A percentile compares a stretch with the other conserved stretches of the same genome.
Evolutionary conservation across 2,797 vertebrate species (phyloP).

Genomic region (Sebastes taczanowskii): DNA sequence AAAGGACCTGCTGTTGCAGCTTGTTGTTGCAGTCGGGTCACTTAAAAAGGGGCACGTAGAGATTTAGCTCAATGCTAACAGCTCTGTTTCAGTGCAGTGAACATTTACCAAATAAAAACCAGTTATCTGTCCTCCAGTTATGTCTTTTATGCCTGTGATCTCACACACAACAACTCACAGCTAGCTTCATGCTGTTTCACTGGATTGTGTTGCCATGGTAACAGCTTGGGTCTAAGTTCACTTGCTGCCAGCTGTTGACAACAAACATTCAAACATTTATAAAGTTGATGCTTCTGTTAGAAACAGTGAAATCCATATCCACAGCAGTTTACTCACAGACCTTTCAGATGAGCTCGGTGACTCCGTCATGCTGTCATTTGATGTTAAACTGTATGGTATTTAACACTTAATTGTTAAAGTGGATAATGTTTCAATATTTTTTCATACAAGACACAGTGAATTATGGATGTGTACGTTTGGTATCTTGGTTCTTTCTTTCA

Average conservation of each 20-base stretch:
- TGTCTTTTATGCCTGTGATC: neutral
- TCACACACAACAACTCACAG: neutral
- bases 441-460: too few species aligned
- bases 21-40: neutral
- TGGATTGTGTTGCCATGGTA: neutral
- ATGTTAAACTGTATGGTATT: neutral
- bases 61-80: neutral
- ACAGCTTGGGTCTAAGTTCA: neutral
- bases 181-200: neutral
- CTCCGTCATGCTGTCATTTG: neutral
- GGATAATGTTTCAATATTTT: too few species aligned
- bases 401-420: neutral
- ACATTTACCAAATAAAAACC: neutral
- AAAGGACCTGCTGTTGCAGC: neutral
- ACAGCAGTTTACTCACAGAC: neutral
- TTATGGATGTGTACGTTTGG: too few species aligned
- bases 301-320: neutral
- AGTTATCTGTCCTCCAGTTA: neutral
- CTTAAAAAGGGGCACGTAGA: neutral
- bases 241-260: neutral
- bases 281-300: neutral
- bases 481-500: too few species aligned
- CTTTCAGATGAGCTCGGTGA: neutral
- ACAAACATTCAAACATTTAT: constrained; percentile 9
- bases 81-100: neutral